phyloP scores from a whole-genome alignment of 2,113 vertebrate genomes.

The Lagenorhynchus albirostris region DNA sequence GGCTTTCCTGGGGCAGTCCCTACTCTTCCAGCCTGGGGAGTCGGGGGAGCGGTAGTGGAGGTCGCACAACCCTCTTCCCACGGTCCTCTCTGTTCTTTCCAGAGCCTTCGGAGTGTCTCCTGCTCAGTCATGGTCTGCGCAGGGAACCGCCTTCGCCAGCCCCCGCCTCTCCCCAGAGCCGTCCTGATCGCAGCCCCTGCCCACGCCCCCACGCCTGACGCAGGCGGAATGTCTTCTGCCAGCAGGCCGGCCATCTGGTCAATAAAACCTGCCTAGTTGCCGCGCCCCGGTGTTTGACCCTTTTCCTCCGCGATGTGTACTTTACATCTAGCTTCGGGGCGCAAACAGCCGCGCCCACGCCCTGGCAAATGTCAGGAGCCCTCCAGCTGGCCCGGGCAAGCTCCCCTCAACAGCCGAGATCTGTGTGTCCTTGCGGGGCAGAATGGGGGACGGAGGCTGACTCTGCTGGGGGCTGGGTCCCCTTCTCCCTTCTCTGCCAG shows the following conservation, averaged over 20 bases:
- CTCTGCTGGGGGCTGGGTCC: not conserved
- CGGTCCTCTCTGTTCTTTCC: not conserved
- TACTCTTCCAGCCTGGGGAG: not conserved
- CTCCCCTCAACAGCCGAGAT: not conserved
- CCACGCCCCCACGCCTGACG: not conserved
- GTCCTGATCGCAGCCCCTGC: not conserved
- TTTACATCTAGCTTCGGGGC: not conserved
- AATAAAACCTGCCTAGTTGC: constrained; percentile 47
- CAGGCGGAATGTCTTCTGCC: not conserved
- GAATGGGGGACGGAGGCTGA: not conserved
- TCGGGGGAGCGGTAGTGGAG: not conserved
- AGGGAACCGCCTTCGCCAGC: not conserved
- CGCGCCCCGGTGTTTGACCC: not conserved
- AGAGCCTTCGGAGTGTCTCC: constrained; percentile 24
- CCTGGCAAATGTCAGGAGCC: constrained; percentile 47
- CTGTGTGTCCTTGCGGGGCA: not conserved
- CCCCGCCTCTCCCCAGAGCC: not conserved
- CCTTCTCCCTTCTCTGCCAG: not conserved
- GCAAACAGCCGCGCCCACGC: not conserved
- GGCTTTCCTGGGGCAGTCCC: not conserved
- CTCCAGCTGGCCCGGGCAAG: not conserved
- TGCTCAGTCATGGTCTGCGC: not conserved
- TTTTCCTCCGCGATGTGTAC: not conserved
- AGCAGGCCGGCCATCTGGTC: not conserved
- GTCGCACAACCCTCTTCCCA: not conserved